Conservation (phyloP, 30 jellyfish, hydroid and myxozoan genomes). For the Rhopilema esculentum region DNA sequence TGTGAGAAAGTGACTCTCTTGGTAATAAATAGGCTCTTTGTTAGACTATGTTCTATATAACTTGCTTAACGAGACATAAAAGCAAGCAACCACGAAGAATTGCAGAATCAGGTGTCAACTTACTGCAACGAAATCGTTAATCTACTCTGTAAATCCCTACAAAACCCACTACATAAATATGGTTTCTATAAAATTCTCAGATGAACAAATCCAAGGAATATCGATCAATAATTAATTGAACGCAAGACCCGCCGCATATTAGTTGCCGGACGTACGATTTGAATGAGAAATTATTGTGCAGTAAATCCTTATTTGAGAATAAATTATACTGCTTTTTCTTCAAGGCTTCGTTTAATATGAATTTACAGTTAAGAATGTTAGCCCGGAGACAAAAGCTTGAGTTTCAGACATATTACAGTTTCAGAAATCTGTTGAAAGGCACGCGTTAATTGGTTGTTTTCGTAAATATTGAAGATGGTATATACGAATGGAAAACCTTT, state of each 20-base stretch:
- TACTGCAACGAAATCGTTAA: not conserved
- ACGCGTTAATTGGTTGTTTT: not conserved
- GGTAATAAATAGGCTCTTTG: not conserved
- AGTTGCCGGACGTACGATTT: not conserved
- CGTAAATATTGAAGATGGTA: too few species aligned
- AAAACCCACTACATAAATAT: not conserved
- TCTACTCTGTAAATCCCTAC: not conserved
- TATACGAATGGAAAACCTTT: too few species aligned
- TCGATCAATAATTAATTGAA: not conserved
- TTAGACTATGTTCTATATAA: too few species aligned
- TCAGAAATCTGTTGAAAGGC: not conserved
- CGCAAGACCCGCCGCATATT: not conserved
- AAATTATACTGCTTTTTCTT: not conserved
- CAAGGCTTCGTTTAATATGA: not conserved
- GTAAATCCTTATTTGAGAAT: conserved; percentile 2
- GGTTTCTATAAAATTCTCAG: not conserved
- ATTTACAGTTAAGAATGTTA: not conserved
- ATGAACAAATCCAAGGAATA: not conserved
- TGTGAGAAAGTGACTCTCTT: too few species aligned
- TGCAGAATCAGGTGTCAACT: not conserved
- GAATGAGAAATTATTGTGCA: conserved; percentile 1
- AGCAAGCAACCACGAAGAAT: not conserved
- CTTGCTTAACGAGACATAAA: too few species aligned
- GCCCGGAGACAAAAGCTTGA: not conserved
- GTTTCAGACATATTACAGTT: not conserved